Conservation (phyloP, 2,797 vertebrate species). For the Neosilurus mollespiculum region DNA sequence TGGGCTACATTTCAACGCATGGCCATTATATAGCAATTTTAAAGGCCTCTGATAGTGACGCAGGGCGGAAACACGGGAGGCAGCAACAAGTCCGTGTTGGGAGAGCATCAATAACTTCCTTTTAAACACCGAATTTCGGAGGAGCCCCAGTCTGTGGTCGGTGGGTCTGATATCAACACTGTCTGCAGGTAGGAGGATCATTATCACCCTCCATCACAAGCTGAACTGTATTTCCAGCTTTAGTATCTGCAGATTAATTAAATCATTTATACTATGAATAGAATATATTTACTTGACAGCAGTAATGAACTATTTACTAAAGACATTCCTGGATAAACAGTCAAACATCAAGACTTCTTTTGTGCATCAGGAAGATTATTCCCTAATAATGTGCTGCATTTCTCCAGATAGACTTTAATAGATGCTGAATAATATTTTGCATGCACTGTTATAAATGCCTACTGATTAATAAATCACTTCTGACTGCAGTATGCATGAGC, state of each 20-base stretch:
- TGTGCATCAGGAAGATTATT: not conserved
- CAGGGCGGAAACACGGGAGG: not conserved
- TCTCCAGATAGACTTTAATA: not conserved
- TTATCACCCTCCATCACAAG: not conserved
- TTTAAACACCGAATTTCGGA: not conserved
- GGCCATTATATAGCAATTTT: not conserved
- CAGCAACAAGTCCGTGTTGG: constrained; percentile 1
- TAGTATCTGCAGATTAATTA: not conserved
- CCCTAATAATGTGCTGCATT: not conserved
- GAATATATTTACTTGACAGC: not conserved
- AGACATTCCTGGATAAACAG: not conserved
- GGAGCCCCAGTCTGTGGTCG: not conserved
- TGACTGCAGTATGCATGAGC: not conserved
- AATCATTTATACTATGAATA: too few species aligned
- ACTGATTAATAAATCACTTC: not conserved
- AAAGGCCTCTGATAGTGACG: not conserved
- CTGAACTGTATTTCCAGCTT: not conserved
- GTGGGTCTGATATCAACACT: not conserved
- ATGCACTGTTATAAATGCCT: not conserved
- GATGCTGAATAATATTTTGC: too few species aligned
- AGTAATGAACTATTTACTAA: not conserved
- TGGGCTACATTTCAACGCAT: not conserved
- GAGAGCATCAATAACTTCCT: constrained; percentile 7
- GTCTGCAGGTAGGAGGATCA: constrained; percentile 7
- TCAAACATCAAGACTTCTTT: not conserved